A percentile compares a stretch with the other conserved stretches of the same genome.
Evolutionary conservation across 2,113 vertebrate genomes (phyloP).

Genomic region (Myotis davidii): DNA sequence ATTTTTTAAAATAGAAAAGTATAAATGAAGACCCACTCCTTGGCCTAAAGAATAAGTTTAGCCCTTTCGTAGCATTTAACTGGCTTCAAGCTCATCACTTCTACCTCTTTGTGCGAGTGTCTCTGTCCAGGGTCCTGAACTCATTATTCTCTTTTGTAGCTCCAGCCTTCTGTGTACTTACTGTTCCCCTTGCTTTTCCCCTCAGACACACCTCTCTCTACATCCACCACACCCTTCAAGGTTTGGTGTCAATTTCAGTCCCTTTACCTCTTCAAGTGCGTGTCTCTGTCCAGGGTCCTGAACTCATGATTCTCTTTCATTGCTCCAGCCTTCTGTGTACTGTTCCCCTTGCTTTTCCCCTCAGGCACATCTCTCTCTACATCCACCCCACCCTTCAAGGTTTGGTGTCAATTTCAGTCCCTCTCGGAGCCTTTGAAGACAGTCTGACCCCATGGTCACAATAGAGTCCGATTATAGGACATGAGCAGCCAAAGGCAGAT

Average conservation of each 20-base stretch:
- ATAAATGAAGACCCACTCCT: not conserved
- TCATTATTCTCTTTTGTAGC: too few relatives aligned
- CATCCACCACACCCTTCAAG: not conserved
- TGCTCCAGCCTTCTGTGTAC: fast-evolving
- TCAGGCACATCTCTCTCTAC: not conserved
- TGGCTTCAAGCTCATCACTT: not conserved
- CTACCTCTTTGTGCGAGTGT: fast-evolving
- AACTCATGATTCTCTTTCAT: too few relatives aligned
- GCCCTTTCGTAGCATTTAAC: too few relatives aligned
- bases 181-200: fast-evolving
- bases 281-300: too few relatives aligned
- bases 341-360: fast-evolving
- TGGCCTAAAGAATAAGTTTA: not conserved
- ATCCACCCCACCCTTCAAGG: not conserved
- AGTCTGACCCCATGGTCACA: not conserved
- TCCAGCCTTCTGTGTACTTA: fast-evolving
- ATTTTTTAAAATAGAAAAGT: not conserved
- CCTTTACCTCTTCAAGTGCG: fast-evolving
- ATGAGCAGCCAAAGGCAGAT: not conserved
- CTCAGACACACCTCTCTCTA: not conserved
- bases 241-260: not conserved
- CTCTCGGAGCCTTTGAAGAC: not conserved
- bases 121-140: too few relatives aligned
- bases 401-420: not conserved
- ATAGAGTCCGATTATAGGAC: fast-evolving